phyloP scores from a whole-genome alignment of 2,888 invertebrate species.

The Shargacucullia verbasci region DNA sequence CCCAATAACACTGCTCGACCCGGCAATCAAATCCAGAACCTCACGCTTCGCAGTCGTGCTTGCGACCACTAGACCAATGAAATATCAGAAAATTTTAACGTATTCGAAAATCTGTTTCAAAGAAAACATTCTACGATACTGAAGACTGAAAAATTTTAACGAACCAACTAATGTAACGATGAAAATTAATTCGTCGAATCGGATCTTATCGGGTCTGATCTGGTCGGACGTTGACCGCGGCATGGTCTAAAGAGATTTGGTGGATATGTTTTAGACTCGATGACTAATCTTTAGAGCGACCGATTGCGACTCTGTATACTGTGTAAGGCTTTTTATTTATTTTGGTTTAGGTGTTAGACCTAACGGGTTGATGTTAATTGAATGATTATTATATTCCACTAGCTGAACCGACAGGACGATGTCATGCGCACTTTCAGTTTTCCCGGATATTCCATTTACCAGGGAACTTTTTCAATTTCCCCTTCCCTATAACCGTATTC shows the following conservation, averaged over 20 bases:
- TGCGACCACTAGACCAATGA: too few relatives aligned
- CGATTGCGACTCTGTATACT: slow-evolving; percentile 11
- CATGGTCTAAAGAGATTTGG: slow-evolving; percentile 30
- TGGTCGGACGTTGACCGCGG: slow-evolving; percentile 61
- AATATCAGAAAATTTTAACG: slow-evolving; percentile 6
- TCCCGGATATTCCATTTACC: too few relatives aligned
- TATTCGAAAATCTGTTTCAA: slow-evolving; percentile 31
- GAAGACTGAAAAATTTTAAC: slow-evolving; percentile 65
- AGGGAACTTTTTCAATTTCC: too few relatives aligned
- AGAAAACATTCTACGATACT: slow-evolving; percentile 30
- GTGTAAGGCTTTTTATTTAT: slow-evolving; percentile 28
- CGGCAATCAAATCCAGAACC: too few relatives aligned
- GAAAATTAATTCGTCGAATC: slow-evolving; percentile 61
- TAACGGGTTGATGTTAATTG: too few relatives aligned
- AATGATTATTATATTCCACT: too few relatives aligned
- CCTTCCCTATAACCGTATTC: too few relatives aligned
- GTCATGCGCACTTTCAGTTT: too few relatives aligned
- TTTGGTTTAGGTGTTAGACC: too few relatives aligned
- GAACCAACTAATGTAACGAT: slow-evolving; percentile 58
- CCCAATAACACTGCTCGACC: too few relatives aligned
- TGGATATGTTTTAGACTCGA: slow-evolving; percentile 24
- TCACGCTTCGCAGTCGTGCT: too few relatives aligned
- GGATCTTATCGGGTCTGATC: slow-evolving; percentile 67
- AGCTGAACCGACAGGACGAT: too few relatives aligned
- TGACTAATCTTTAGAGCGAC: slow-evolving; percentile 42